Evolutionary conservation across 2,888 invertebrate species (phyloP), one percentile per base, ranked within the genome.

Genomic region (Coelogynopora nodosa): DNA sequence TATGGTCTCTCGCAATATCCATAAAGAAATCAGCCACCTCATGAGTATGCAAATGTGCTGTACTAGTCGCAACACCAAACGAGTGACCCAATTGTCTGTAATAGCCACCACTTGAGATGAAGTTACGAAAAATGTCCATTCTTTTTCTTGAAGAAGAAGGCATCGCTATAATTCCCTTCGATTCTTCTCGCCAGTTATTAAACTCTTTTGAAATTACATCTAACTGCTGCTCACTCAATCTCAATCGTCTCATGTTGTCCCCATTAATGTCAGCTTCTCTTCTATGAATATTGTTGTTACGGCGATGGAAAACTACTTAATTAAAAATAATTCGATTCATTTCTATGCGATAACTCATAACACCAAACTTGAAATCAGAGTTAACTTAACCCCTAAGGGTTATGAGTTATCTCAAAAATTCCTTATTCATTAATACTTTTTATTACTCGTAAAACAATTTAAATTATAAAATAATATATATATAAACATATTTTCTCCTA

Each of bases 341-440:
- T 74, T 74, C 74, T 74, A 74, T 74, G 74, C 74, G 27, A 74
- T 74, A 74, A 74, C 74, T 74, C 74, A 74, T 74, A 74, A 74
- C 74, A 74, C 74, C 74, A 74, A 74, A 74, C 74, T 74, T 74
- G 74, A 74, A 74, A 74, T 74, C 74, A 74, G 74, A 74, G 74
- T 74, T 74, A 74, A 74, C 74, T 74, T 13, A 74, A 74, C 74
- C 74, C 74, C 74, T 74, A 74, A 74, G 74, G 74, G 74, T 74
- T 49, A 49, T 49, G 49, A 49, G 49, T 49, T 49, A 49, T 49
- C 49, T 49, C 49, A 49, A 49, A 49, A 49, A 49, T 49, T 49
- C 49, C 49, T 49, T 49, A 49, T 49, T 49, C 49, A 49, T 49
- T 49, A 49, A 49, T 49, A 49, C 49, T 49, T 49, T 49, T 49